Evolutionary conservation across 2,113 vertebrate genomes (phyloP), one percentile per base, ranked within the genome.

Genomic region (Chaenocephalus aceratus): DNA sequence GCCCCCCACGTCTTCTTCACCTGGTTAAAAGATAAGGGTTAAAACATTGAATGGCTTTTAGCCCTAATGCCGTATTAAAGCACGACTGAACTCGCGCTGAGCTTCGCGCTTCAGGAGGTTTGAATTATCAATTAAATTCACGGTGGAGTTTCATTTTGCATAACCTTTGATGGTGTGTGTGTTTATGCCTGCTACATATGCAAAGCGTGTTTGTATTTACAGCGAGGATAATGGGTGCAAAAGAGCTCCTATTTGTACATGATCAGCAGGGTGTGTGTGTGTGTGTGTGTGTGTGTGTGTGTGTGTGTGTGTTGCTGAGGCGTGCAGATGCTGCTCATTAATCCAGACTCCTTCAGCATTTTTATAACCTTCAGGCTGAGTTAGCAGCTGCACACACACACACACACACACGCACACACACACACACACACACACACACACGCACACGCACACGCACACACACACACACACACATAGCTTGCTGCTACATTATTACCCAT

Each of bases 1-100:
- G 98, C 98, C 3, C 99, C 97, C 95, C 98, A 99, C 0, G 98
- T 99, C 92, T 99, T 99, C 93, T 99, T 99, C 10, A 99, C 98
- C 98, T 99, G 91, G 26, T 26, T 26, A 26, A 26, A 26, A 26
- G 26, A 26, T 26, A 26, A 26, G 26, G 26, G 26, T 3, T 26
- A 3, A 26, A 26, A 26, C 26, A 26, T 26, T 26, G 26, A 26
- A 26, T 26, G 26, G 26, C 26, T 26, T 26, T 26, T 26, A 26
- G 26, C 26, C 26, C 26, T 26, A 26, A 26, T 23, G 44, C 46
- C 6, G 26, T 3, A 34, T 7, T 15, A 18, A 49, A 12, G 36
- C 5, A 46, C 18, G 60, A 6, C 54, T 44, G 51, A 62, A 58
- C 60, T 9, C 23, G 54, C 59, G 8, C 45, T 3, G 1, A 5